These are phyloP conservation scores for Allolobophora icterica DNA, from an alignment of 2,888 invertebrate species.

Conservation along the genomic window DNA sequence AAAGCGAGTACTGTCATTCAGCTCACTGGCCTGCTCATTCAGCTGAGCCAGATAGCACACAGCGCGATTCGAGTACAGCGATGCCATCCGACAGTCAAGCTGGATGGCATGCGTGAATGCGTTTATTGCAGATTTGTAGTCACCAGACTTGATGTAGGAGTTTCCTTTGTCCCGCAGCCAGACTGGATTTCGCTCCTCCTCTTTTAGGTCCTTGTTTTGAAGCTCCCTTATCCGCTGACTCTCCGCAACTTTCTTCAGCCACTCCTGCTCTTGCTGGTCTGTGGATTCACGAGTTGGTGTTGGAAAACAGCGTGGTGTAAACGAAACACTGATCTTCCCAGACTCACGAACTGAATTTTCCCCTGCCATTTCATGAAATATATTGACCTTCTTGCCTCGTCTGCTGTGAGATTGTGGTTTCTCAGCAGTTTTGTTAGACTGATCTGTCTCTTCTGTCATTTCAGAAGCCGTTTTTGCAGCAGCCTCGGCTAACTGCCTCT, in stretches of 20 bases:
- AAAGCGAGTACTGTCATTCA: background rate
- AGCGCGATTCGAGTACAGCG: constrained; percentile 78
- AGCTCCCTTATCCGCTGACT: constrained; percentile 76
- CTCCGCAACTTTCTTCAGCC: constrained; percentile 80
- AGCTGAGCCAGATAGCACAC: constrained; percentile 77
- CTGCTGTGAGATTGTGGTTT: background rate
- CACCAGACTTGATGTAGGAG: constrained; percentile 77
- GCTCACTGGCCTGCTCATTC: constrained; percentile 75
- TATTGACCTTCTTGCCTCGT: constrained; percentile 40
- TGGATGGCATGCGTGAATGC: constrained; percentile 82
- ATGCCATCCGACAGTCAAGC: constrained; percentile 76
- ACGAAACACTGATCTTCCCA: constrained; percentile 73
- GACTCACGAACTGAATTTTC: constrained; percentile 67
- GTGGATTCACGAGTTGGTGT: constrained; percentile 73
- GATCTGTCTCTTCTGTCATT: background rate
- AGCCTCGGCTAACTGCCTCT: constrained; percentile 46
- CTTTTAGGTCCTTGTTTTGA: constrained; percentile 69
- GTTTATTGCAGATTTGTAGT: constrained; percentile 81
- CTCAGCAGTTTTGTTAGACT: background rate
- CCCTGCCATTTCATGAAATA: constrained; percentile 56
- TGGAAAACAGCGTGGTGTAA: constrained; percentile 79
- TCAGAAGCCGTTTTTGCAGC: constrained; percentile 19
- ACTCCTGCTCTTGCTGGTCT: constrained; percentile 73
- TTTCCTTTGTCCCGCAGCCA: constrained; percentile 83
- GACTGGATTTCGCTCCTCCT: constrained; percentile 81